Conservation (phyloP, 2,113 vertebrate species). For the Mirza zaza region DNA sequence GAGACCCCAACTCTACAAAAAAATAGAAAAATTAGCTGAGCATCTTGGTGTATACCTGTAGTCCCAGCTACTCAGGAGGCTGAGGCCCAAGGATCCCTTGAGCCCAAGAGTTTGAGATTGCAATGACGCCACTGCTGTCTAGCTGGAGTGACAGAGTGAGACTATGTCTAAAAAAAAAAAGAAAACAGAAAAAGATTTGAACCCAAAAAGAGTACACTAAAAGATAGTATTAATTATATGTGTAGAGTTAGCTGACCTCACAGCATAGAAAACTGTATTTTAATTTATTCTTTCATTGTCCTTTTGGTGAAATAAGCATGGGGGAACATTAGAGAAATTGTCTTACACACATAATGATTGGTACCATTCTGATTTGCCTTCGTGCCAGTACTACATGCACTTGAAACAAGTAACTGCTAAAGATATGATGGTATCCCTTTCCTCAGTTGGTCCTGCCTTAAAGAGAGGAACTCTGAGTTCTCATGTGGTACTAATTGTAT, state of each 20-base stretch:
- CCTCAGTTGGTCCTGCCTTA: neutral
- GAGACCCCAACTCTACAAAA: neutral
- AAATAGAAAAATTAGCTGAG: neutral
- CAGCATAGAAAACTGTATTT: neutral
- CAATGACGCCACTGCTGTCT: neutral
- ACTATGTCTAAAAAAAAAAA: neutral
- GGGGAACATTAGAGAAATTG: neutral
- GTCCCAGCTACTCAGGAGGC: neutral
- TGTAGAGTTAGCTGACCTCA: neutral
- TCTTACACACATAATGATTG: neutral
- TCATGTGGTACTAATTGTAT: slow-evolving; percentile 66
- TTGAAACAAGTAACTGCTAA: neutral
- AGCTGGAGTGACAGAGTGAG: neutral
- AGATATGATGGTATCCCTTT: neutral
- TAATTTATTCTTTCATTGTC: neutral
- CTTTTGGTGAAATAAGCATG: neutral
- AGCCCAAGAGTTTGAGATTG: neutral
- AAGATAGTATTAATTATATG: neutral
- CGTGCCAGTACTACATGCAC: neutral
- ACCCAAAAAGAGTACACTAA: neutral
- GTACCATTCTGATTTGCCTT: neutral
- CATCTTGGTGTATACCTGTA: neutral
- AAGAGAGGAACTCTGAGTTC: slow-evolving; percentile 68
- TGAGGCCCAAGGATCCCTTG: neutral
- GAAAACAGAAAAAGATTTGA: neutral